phyloP scores from a whole-genome alignment of 2,797 vertebrate species.

The Chaetodon trifasciatus region DNA sequence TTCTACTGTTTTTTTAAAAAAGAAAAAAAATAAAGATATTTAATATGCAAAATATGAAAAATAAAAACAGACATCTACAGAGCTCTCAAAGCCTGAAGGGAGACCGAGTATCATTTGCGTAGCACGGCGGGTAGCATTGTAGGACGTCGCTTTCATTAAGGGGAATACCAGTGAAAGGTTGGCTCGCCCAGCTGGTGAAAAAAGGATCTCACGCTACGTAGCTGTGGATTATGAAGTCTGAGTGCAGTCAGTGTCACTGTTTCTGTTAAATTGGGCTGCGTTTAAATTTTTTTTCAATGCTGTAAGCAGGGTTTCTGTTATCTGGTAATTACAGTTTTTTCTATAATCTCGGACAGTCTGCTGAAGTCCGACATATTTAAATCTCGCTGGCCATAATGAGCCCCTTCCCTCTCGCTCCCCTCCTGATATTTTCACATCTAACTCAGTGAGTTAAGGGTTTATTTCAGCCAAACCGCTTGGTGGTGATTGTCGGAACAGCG shows the following conservation, averaged over 20 bases:
- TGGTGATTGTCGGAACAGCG: no score
- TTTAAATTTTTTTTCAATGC: not conserved
- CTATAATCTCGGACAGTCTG: no score
- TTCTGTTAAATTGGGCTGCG: not conserved
- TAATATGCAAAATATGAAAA: constrained; percentile 83
- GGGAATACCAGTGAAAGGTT: not conserved
- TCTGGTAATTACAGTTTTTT: no score
- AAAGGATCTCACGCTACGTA: not conserved
- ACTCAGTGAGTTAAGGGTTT: no score
- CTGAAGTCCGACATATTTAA: no score
- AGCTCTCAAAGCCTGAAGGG: constrained; percentile 42
- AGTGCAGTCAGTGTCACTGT: not conserved
- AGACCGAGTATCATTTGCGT: constrained; percentile 52
- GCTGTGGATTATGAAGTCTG: not conserved
- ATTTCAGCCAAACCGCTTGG: no score
- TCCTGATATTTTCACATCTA: no score
- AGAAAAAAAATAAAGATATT: constrained; percentile 79
- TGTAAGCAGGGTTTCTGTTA: no score
- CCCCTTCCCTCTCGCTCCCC: no score
- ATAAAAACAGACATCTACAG: constrained; percentile 60
- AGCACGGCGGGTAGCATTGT: not conserved
- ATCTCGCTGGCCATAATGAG: no score
- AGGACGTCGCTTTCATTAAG: not conserved
- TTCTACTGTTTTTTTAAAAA: constrained; percentile 91
- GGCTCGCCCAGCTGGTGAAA: not conserved